These are phyloP conservation scores for Colistium nudipinnis DNA, from an alignment of 2,113 vertebrate species.

Conservation along the genomic window DNA sequence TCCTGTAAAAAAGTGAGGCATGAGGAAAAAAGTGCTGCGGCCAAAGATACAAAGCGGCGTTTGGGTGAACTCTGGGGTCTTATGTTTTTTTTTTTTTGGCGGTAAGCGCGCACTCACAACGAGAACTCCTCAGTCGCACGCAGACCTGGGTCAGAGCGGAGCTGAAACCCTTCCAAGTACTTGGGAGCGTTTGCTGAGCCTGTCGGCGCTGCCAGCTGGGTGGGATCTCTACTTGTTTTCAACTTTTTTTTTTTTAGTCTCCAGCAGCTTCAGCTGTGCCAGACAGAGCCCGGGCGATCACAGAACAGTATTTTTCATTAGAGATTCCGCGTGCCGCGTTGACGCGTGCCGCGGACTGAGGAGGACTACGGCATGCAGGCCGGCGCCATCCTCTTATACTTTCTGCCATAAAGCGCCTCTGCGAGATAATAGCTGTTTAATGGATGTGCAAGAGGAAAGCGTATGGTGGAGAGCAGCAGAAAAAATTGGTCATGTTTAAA, in stretches of 20 bases:
- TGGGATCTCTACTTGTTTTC: conserved; percentile 51
- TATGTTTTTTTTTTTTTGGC: conserved; percentile 69
- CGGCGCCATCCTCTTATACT: conserved; percentile 54
- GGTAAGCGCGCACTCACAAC: conserved; percentile 59
- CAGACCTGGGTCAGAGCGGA: conserved; percentile 73
- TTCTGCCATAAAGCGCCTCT: conserved; percentile 62
- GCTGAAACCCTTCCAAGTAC: conserved; percentile 75
- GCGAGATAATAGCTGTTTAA: conserved; percentile 58
- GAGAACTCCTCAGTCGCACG: conserved; percentile 61
- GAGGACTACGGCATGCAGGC: conserved; percentile 66
- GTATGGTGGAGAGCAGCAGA: conserved; percentile 50
- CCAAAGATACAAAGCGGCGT: conserved; percentile 72
- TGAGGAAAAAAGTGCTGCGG: conserved; percentile 76
- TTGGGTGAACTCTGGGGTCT: conserved; percentile 71
- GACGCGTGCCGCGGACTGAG: conserved; percentile 61
- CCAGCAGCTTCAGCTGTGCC: conserved; percentile 48
- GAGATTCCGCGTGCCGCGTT: conserved; percentile 62
- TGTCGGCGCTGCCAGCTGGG: conserved; percentile 67
- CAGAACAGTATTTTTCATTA: conserved; percentile 71
- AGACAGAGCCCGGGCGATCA: conserved; percentile 69
- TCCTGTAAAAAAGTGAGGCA: conserved; percentile 74
- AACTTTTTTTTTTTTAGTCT: conserved; percentile 11
- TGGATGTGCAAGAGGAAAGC: conserved; percentile 67
- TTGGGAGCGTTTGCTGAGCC: conserved; percentile 55
- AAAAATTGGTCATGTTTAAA: conserved; percentile 57